Conservation (phyloP, 2,888 invertebrate species). For the Drosophila mercatorum region DNA sequence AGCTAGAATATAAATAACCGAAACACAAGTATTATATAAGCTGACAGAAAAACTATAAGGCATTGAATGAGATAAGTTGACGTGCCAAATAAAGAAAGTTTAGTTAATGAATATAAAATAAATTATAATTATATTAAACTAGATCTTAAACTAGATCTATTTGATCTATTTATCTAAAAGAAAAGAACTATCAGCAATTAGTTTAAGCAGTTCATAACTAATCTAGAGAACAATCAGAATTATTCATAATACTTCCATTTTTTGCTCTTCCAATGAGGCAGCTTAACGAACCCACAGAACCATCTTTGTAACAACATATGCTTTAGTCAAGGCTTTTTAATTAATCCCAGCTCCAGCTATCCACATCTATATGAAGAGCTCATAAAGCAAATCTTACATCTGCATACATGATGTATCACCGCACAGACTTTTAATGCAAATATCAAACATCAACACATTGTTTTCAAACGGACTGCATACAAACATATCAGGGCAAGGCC, state of each 20-base stretch:
- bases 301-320: neutral
- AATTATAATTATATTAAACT: too few relatives aligned
- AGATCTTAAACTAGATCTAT: too few relatives aligned
- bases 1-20: neutral
- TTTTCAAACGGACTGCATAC: slow-evolving; percentile 13
- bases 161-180: neutral
- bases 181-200: neutral
- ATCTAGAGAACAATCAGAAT: neutral
- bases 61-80: neutral
- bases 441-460: slow-evolving; percentile 34
- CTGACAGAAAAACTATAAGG: neutral
- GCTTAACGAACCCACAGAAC: neutral
- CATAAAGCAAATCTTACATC: slow-evolving; percentile 19
- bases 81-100: neutral
- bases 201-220: neutral
- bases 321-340: slow-evolving; percentile 4
- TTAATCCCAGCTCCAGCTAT: neutral
- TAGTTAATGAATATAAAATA: too few relatives aligned
- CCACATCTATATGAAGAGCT: slow-evolving; percentile 1
- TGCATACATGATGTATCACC: slow-evolving; percentile 22
- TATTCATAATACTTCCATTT: neutral
- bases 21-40: neutral
- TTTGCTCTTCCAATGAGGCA: neutral
- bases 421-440: slow-evolving; percentile 40
- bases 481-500: slow-evolving; percentile 44